Evolutionary conservation across 2,113 vertebrate genomes (phyloP).

Genomic region (Lucifuga dentata): DNA sequence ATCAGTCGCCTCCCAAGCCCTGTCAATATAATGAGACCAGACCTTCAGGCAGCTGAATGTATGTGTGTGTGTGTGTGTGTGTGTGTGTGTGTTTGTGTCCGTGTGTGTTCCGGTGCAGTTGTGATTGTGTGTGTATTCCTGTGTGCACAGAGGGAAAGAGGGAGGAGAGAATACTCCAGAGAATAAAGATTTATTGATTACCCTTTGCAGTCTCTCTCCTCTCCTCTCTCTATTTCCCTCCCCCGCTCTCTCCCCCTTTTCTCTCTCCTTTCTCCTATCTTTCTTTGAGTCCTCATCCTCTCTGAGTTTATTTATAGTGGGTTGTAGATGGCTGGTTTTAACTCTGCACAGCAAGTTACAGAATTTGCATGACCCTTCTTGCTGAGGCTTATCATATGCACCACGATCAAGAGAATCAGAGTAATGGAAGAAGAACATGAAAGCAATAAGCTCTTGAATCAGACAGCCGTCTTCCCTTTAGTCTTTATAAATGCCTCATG

Average conservation of each 20-base stretch:
- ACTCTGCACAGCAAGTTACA: constrained; percentile 51
- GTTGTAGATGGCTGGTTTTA: constrained; percentile 50
- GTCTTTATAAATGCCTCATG: constrained; percentile 27
- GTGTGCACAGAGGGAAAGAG: constrained; percentile 35
- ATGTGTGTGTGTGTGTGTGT: constrained; percentile 16
- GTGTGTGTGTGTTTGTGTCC: constrained; percentile 21
- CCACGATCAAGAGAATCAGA: constrained; percentile 9
- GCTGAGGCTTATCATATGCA: constrained; percentile 21
- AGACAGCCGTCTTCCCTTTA: constrained; percentile 10
- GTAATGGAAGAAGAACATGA: constrained; percentile 37
- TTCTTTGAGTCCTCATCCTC: constrained; percentile 50
- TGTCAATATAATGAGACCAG: constrained; percentile 70
- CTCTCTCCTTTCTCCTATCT: too few relatives aligned
- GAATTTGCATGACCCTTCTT: constrained; percentile 27
- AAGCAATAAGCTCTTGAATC: constrained; percentile 24
- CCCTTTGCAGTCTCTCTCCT: constrained; percentile 43
- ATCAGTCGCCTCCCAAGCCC: constrained; percentile 73
- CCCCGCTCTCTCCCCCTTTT: constrained; percentile 25
- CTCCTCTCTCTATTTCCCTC: constrained; percentile 12
- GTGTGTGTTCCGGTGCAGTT: background rate
- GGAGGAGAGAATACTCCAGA: constrained; percentile 62
- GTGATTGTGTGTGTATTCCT: constrained; percentile 28
- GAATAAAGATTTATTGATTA: constrained; percentile 81
- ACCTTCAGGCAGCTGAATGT: constrained; percentile 65
- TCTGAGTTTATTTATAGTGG: constrained; percentile 71